Base-by-base conservation (phyloP, 2,888 invertebrate species). In the Marasmarcha lunaedactyla region DNA sequence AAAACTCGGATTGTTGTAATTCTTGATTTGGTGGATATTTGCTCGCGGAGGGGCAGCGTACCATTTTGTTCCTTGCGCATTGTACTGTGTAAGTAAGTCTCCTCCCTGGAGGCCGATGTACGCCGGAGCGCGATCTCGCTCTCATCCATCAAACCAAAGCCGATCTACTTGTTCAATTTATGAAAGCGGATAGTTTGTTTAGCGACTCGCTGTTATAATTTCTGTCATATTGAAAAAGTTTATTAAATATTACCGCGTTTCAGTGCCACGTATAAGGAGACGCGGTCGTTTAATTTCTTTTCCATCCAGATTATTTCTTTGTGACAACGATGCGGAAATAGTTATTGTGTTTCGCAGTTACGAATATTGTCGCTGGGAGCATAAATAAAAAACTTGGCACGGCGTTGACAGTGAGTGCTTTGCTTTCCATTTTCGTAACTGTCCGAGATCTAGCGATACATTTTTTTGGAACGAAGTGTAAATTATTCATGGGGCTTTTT, bases 151-250 rank as follows among this genome's bases (percentile, higher is more conserved):
- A 71, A 63, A 63, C 62, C 62, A 60, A 61, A 65, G 59, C 64
- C 65, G 65, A 70, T 69, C 66, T 62, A n/a, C 30, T 59, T 57
- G 62, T 63, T 64, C 67, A 67, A 63, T 70, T 68, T 67, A 67
- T 63, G 69, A 67, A 71, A 70, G 59, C 63, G 52, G 64, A 69
- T 70, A 71, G 69, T 68, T 71, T 63, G 57, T 59, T 62, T 63
- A 66, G 49, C 55, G 49, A 52, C 50, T 52, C 54, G 39, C 42
- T 15, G 15, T 59, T 58, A 62, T 62, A 57, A 62, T 61, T 52
- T 55, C 53, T 57, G 62, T 59, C 59, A 59, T 59, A 66, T 59
- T 66, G 61, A 61, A 64, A 62, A 66, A 65, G 51, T 64, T 63
- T 54, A 43, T 55, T 54, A 58, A 51, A 52, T 55, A 62, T 60